These are phyloP conservation scores for Lamproptera curius DNA, from an alignment of 2,888 invertebrate species.

Conservation along the genomic window DNA sequence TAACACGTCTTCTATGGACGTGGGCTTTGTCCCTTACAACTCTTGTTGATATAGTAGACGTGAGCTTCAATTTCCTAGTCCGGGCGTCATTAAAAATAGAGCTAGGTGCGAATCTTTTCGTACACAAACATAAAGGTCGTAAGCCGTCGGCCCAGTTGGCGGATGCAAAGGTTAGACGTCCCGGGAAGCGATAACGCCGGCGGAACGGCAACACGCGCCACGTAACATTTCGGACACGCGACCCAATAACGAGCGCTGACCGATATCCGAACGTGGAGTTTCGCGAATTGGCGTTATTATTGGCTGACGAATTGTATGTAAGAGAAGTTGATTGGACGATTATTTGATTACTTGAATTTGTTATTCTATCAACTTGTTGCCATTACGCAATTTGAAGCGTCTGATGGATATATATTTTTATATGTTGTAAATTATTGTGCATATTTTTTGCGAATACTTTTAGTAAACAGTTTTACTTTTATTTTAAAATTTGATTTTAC, in stretches of 20 bases:
- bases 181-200: slow-evolving; percentile 69
- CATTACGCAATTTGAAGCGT: no score
- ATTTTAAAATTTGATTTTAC: no score
- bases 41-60: no score
- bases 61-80: no score
- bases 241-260: slow-evolving; percentile 23
- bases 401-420: no score
- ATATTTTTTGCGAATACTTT: no score
- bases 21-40: no score
- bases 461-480: no score
- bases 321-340: not conserved
- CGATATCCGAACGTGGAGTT: slow-evolving; percentile 8
- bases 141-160: slow-evolving; percentile 70
- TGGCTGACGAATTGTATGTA: slow-evolving; percentile 3
- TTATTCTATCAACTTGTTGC: not conserved
- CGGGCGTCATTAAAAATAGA: not conserved
- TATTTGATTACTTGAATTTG: not conserved
- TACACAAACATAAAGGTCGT: slow-evolving; percentile 72
- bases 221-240: slow-evolving; percentile 37
- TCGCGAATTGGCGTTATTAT: no score
- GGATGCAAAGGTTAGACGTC: slow-evolving; percentile 67
- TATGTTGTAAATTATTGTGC: no score
- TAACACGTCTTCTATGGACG: no score
- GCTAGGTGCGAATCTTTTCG: slow-evolving; percentile 48
- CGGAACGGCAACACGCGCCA: slow-evolving; percentile 49